These are phyloP conservation scores for Hormaphis cornu DNA, from an alignment of 1,140 invertebrate species.

Conservation along the genomic window DNA sequence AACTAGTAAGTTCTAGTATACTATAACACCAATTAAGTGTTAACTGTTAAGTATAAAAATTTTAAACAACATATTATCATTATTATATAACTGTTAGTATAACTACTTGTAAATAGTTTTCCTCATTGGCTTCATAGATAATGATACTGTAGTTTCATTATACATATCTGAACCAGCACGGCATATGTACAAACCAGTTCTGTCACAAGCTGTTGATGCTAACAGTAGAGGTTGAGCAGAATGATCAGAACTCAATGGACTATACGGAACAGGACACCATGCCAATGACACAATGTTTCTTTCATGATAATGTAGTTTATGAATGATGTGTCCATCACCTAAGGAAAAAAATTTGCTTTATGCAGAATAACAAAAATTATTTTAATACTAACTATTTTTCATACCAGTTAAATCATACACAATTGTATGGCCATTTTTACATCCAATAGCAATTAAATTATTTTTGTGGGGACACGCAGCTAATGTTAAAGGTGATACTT, in stretches of 20 bases:
- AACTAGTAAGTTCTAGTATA: no score
- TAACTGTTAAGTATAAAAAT: no score
- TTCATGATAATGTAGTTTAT: constrained; percentile 60
- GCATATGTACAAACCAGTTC: constrained; percentile 48
- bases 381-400: not conserved
- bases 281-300: constrained; percentile 57
- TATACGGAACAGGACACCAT: constrained; percentile 58
- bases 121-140: constrained; percentile 38
- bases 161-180: constrained; percentile 48
- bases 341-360: constrained; percentile 36
- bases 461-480: constrained; percentile 54
- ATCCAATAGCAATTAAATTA: constrained; percentile 54
- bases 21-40: no score
- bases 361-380: constrained; percentile 1
- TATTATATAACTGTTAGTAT: not conserved
- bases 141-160: constrained; percentile 42
- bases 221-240: constrained; percentile 44
- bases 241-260: constrained; percentile 44
- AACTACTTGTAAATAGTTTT: constrained; percentile 36
- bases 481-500: constrained; percentile 47
- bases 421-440: constrained; percentile 54
- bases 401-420: constrained; percentile 51
- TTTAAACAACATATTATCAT: no score
- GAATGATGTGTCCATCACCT: constrained; percentile 51
- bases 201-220: constrained; percentile 48